Evolutionary conservation across 2,888 invertebrate species (phyloP).

Genomic region (Clanis bilineata): DNA sequence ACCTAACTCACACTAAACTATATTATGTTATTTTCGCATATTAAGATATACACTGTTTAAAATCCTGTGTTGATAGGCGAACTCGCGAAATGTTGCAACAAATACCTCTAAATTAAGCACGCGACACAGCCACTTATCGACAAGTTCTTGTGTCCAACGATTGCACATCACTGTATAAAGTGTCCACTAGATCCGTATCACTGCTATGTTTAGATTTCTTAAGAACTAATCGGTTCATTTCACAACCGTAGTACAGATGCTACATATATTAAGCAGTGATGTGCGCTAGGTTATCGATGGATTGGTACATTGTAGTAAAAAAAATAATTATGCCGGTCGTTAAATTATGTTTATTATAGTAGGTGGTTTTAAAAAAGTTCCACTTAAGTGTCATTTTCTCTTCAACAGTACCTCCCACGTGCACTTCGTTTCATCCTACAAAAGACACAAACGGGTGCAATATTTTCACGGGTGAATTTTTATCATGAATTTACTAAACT

Average conservation of each 20-base stretch:
- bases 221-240: not conserved
- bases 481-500: too few species aligned
- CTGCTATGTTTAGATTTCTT: not conserved
- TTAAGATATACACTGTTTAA: not conserved
- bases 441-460: slow-evolving; percentile 11
- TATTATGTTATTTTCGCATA: not conserved
- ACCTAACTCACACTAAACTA: too few species aligned
- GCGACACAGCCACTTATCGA: slow-evolving; percentile 2
- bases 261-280: not conserved
- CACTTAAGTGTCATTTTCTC: too few species aligned
- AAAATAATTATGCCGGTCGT: too few species aligned
- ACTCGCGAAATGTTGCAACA: not conserved
- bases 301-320: not conserved
- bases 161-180: not conserved
- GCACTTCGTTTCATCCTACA: slow-evolving; percentile 1
- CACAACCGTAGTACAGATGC: not conserved
- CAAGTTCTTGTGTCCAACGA: not conserved
- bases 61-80: not conserved
- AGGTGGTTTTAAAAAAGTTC: too few species aligned
- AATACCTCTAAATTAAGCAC: not conserved
- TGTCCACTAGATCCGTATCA: not conserved
- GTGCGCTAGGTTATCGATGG: not conserved
- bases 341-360: too few species aligned
- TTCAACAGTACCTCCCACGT: not conserved
- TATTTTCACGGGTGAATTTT: not conserved